These are phyloP conservation scores for Cephalopachus bancanus DNA, from an alignment of 2,797 vertebrate genomes.

Conservation along the genomic window DNA sequence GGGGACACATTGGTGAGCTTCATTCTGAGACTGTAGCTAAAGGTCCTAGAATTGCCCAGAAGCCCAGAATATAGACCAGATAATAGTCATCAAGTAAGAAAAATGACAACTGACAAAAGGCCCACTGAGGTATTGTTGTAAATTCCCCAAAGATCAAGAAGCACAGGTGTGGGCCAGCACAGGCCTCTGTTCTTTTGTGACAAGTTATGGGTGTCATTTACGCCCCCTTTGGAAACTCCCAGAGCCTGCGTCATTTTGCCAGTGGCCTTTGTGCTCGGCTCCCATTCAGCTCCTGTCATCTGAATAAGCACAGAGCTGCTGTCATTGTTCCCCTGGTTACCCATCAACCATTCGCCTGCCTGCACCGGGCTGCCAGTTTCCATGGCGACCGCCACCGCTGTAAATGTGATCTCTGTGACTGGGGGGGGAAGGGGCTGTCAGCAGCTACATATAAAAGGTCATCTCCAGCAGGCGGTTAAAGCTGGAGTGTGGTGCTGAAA, in stretches of 20 bases:
- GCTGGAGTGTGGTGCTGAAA: slow-evolving; percentile 9
- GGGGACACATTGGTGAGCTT: rapidly evolving
- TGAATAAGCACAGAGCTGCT: slow-evolving; percentile 88
- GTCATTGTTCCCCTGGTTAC: slow-evolving; percentile 96
- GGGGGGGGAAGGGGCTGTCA: slow-evolving; percentile 60
- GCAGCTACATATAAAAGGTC: neutral
- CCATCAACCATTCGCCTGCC: slow-evolving; percentile 94
- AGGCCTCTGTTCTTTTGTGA: slow-evolving; percentile 56
- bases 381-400: slow-evolving; percentile 91
- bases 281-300: slow-evolving; percentile 76
- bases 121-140: neutral
- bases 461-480: slow-evolving; percentile 67
- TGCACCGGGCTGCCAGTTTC: slow-evolving; percentile 87
- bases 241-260: slow-evolving; percentile 7
- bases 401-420: slow-evolving; percentile 89
- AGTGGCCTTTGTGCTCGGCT: slow-evolving; percentile 71
- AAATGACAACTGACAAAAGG: neutral
- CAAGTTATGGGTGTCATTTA: slow-evolving; percentile 49
- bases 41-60: neutral
- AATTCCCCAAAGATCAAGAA: neutral
- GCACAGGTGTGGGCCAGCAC: slow-evolving; percentile 63
- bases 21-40: too few species aligned
- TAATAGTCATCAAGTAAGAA: neutral
- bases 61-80: rapidly evolving
- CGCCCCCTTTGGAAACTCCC: neutral